Conservation (phyloP, 2,113 vertebrate genomes). For the Salminus brasiliensis region DNA sequence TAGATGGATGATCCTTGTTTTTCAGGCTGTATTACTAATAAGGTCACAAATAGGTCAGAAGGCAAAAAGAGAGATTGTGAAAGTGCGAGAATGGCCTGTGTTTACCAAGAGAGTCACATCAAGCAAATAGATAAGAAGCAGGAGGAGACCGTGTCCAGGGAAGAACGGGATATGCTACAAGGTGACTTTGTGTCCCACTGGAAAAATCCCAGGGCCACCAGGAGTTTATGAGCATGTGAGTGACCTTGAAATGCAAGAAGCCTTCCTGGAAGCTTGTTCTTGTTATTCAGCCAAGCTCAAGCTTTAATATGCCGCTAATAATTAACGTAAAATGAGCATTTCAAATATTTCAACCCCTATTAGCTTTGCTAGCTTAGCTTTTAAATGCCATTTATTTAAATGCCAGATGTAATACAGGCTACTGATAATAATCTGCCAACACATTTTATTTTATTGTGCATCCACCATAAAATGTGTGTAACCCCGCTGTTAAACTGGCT, state of each 20-base stretch:
- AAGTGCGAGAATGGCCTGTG: background rate
- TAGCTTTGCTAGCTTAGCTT: background rate
- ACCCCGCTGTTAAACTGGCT: background rate
- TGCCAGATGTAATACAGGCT: background rate
- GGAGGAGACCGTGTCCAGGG: slow-evolving; percentile 18
- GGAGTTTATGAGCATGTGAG: slow-evolving; percentile 40
- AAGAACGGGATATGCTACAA: slow-evolving; percentile 48
- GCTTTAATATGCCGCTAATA: slow-evolving; percentile 25
- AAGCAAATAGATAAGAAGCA: background rate
- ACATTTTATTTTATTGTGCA: background rate
- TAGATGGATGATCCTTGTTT: background rate
- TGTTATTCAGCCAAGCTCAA: slow-evolving; percentile 29
- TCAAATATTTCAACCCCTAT: background rate
- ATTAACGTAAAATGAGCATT: slow-evolving; percentile 33
- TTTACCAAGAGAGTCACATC: background rate
- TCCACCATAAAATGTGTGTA: background rate
- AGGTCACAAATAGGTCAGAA: background rate
- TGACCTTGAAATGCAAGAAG: slow-evolving; percentile 46
- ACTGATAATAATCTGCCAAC: background rate
- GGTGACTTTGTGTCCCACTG: slow-evolving; percentile 49
- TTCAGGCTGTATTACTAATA: background rate
- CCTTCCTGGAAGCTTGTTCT: slow-evolving; percentile 29
- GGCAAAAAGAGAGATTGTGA: background rate
- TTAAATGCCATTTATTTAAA: background rate
- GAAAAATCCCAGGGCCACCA: slow-evolving; percentile 44